Evolutionary conservation across 2,113 vertebrate species (phyloP).

Genomic region (Vimba vimba): DNA sequence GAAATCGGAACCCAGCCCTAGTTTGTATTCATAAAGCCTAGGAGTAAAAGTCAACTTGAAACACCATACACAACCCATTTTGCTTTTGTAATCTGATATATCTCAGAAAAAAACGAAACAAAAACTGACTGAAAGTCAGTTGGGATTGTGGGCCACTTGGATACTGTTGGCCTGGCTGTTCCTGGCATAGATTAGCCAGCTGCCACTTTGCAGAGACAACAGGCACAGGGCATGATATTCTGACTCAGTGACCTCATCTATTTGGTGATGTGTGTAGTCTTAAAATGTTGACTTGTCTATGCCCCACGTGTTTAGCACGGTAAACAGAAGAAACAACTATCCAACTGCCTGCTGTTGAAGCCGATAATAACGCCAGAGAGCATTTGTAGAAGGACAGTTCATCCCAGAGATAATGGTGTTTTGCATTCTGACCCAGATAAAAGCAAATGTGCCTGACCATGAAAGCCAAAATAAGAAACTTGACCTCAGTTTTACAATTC

Average conservation of each 20-base stretch:
- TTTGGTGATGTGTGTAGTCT: neutral
- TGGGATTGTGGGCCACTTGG: neutral
- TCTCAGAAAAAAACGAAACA: neutral
- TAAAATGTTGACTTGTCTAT: neutral
- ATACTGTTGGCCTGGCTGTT: neutral
- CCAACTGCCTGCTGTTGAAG: neutral
- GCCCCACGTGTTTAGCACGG: neutral
- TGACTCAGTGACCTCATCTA: constrained; percentile 6
- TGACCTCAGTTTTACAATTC: constrained; percentile 11
- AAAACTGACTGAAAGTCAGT: neutral
- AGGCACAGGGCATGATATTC: neutral
- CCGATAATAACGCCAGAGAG: neutral
- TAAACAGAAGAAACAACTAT: neutral
- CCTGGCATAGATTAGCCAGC: constrained; percentile 3
- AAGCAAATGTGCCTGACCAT: neutral
- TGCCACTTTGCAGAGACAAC: neutral
- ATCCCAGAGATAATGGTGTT: neutral
- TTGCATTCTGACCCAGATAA: constrained; percentile 18
- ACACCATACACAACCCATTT: neutral
- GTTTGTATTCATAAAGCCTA: neutral
- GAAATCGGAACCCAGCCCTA: too few species aligned
- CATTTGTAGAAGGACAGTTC: neutral
- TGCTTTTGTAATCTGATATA: neutral
- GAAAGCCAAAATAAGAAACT: neutral
- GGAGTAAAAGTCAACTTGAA: neutral